Evolutionary conservation across 2,888 invertebrate genomes (phyloP).

Genomic region (Heliconius sara): DNA sequence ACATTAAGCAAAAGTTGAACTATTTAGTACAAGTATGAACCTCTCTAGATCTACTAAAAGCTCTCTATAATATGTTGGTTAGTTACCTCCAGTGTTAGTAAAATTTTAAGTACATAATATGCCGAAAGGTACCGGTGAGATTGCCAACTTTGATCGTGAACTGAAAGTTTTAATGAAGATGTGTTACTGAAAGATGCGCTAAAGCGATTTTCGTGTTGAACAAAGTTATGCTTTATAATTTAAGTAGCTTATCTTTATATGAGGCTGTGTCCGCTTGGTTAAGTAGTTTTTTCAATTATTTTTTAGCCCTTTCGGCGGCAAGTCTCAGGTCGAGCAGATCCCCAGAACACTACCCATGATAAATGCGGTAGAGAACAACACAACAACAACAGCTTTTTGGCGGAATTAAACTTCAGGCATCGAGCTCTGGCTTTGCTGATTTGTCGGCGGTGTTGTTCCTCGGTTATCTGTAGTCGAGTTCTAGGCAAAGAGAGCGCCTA

Average conservation of each 20-base stretch:
- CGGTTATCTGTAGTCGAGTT: too few relatives aligned
- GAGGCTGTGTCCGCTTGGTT: neutral
- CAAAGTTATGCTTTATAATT: neutral
- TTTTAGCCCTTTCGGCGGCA: neutral
- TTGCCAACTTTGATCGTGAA: conserved; percentile 2
- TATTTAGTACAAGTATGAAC: neutral
- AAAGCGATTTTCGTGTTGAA: conserved; percentile 1
- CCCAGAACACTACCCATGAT: too few relatives aligned
- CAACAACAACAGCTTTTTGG: too few relatives aligned
- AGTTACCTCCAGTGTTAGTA: conserved; percentile 8
- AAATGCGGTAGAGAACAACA: too few relatives aligned
- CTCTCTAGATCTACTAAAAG: conserved; percentile 8
- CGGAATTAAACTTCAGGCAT: too few relatives aligned
- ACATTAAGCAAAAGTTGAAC: conserved; percentile 7
- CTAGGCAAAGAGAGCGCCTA: too few relatives aligned
- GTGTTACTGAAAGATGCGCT: neutral
- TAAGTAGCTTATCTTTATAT: too few relatives aligned
- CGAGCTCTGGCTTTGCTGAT: too few relatives aligned
- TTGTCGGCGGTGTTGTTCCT: too few relatives aligned
- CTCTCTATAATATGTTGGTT: conserved; percentile 15
- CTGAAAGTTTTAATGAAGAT: conserved; percentile 16
- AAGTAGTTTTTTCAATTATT: neutral
- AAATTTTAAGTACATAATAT: conserved; percentile 9
- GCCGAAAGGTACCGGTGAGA: neutral
- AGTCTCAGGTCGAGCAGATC: too few relatives aligned